Conservation (phyloP, 2,113 vertebrate species). For the Tapirus terrestris region DNA sequence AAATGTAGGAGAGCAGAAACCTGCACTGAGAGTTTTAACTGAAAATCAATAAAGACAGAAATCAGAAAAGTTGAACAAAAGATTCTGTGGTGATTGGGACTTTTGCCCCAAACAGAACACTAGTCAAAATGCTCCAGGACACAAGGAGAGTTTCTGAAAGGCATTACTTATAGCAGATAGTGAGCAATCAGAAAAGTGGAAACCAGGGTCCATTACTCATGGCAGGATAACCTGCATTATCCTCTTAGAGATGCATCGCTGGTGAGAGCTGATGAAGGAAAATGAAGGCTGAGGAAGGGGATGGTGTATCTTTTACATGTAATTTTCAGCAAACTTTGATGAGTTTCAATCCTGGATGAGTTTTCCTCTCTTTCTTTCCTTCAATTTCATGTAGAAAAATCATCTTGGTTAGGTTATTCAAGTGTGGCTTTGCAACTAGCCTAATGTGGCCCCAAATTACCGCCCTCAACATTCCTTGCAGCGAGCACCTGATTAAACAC, state of each 20-base stretch:
- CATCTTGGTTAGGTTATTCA: background rate
- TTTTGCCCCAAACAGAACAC: slow-evolving; percentile 21
- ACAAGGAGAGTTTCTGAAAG: background rate
- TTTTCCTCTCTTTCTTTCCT: background rate
- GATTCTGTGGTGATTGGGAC: background rate
- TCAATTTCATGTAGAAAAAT: slow-evolving; percentile 57
- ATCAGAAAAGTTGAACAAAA: slow-evolving; percentile 8
- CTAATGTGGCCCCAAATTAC: background rate
- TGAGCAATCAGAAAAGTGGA: slow-evolving; percentile 33
- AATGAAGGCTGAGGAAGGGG: background rate
- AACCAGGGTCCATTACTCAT: slow-evolving; percentile 28
- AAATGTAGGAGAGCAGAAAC: background rate
- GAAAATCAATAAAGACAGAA: slow-evolving; percentile 42
- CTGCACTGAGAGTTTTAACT: slow-evolving; percentile 17
- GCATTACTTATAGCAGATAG: background rate
- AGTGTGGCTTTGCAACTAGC: slow-evolving; percentile 30
- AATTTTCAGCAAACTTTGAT: slow-evolving; percentile 39
- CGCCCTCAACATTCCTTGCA: background rate
- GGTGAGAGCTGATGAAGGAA: slow-evolving; percentile 39
- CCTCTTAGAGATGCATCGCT: background rate
- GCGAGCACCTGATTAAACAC: slow-evolving; percentile 50
- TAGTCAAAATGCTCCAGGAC: slow-evolving; percentile 40
- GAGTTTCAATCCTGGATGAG: background rate
- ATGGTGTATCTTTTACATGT: slow-evolving; percentile 22
- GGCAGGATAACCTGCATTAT: slow-evolving; percentile 42